Conservation (phyloP, 2,797 vertebrate species). For the Mionectes olivaceus region DNA sequence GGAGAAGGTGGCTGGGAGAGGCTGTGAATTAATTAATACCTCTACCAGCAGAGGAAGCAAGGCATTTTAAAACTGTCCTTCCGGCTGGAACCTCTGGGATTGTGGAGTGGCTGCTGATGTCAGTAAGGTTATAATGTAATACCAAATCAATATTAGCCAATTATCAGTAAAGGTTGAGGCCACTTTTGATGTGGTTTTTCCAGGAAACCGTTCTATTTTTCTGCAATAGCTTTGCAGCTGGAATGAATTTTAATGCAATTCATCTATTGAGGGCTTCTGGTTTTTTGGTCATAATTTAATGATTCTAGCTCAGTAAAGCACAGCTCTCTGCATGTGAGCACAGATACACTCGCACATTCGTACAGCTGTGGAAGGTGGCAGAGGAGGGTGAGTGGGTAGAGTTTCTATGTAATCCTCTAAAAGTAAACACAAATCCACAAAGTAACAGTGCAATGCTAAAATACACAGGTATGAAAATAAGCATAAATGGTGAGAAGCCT, state of each 20-base stretch:
- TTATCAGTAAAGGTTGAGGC: slow-evolving; percentile 51
- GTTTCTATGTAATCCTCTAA: slow-evolving; percentile 1
- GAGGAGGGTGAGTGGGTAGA: not conserved
- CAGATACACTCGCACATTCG: not conserved
- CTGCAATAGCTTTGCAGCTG: not conserved
- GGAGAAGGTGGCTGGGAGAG: slow-evolving; percentile 34
- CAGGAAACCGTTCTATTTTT: slow-evolving; percentile 37
- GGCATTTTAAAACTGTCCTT: slow-evolving; percentile 27
- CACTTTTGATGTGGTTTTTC: slow-evolving; percentile 34
- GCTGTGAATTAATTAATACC: slow-evolving; percentile 44
- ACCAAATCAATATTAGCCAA: slow-evolving; percentile 64
- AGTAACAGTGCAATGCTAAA: not conserved
- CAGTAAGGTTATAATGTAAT: slow-evolving; percentile 47
- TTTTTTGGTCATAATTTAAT: not conserved
- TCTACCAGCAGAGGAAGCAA: slow-evolving; percentile 18
- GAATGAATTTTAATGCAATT: slow-evolving; percentile 34
- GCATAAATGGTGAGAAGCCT: not conserved
- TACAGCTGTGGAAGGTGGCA: not conserved
- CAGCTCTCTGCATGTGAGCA: not conserved
- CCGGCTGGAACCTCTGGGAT: slow-evolving; percentile 32
- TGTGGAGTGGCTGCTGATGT: slow-evolving; percentile 24
- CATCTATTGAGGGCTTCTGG: not conserved
- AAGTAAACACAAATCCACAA: not conserved
- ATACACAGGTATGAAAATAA: not conserved
- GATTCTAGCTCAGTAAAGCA: not conserved